Base-by-base conservation (phyloP, 2,888 invertebrate species). In the Hemaris fuciformis region DNA sequence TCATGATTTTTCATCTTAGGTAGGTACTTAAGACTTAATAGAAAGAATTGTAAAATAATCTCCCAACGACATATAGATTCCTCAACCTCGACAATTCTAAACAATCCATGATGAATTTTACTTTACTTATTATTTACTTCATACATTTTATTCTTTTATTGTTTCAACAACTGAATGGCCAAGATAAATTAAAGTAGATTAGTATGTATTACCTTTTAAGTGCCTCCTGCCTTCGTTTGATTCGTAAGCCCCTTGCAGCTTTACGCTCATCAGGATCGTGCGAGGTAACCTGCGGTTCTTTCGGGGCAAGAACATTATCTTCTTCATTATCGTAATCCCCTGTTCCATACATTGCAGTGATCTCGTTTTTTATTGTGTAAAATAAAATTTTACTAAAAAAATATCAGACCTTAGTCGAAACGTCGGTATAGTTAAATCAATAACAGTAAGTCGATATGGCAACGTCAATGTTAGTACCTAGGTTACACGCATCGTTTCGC, bases 181-280 rank as follows among this genome's bases (percentile, higher is more conserved):
- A n/a, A n/a, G n/a, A n/a, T n/a, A n/a, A n/a, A n/a, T n/a, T n/a
- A n/a, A n/a, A n/a, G n/a, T n/a, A n/a, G n/a, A n/a, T n/a, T n/a
- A n/a, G n/a, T n/a, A n/a, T n/a, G n/a, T n/a, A n/a, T n/a, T 84
- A 93, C 93, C 91, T 94, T 81, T 93, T 93, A 23, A 94, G 75
- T n/a, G 93, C 94, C 63, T 94, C 94, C 66, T 93, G 85, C 65
- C 95, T 89, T 62, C 93, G 93, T 80, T 95, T 93, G 75, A 96
- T 96, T 56, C 96, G 93, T 58, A 95, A 80, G 64, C 93, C 88
- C 62, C 97, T 93, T 0, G 95, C 96, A 45, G 95, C 90, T 84
- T 96, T 96, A 71, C 97, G 87, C 81, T 96, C 96, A 57, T 93
- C 92, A 7, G 95, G 94, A 81, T 96, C 94, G 3, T 80, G 75